These are phyloP conservation scores for Lumbricus terrestris DNA, from an alignment of 2,888 invertebrate genomes.

Conservation along the genomic window DNA sequence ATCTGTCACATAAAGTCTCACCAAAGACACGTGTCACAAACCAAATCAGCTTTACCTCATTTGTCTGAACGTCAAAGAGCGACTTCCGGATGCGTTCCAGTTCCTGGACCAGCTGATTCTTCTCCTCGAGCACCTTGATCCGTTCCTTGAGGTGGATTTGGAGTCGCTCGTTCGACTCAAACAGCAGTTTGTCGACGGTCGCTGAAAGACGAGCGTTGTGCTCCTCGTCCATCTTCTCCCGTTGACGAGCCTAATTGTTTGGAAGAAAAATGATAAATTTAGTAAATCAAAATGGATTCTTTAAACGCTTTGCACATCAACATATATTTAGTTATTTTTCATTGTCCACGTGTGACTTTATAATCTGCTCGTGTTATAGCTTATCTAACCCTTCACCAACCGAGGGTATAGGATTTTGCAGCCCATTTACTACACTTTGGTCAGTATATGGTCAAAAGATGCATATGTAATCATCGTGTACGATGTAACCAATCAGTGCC, in stretches of 20 bases:
- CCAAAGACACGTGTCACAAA: too few relatives aligned
- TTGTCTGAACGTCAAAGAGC: conserved; percentile 17
- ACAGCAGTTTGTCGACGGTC: conserved; percentile 94
- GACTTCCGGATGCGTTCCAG: conserved; percentile 67
- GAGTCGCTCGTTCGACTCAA: conserved; percentile 93
- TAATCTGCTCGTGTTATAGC: too few relatives aligned
- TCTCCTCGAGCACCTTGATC: conserved; percentile 81
- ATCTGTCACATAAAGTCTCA: too few relatives aligned
- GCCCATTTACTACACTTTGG: too few relatives aligned
- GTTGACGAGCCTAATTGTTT: conserved; percentile 58
- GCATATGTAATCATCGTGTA: too few relatives aligned
- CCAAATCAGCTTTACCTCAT: background rate
- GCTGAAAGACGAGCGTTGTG: conserved; percentile 93
- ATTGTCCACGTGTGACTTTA: too few relatives aligned
- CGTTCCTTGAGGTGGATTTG: conserved; percentile 79
- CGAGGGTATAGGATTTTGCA: too few relatives aligned
- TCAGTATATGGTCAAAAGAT: too few relatives aligned
- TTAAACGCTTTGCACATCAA: background rate
- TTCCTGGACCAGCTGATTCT: conserved; percentile 91
- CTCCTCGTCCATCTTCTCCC: conserved; percentile 97
- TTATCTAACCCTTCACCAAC: too few relatives aligned
- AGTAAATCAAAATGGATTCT: background rate
- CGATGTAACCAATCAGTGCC: too few relatives aligned
- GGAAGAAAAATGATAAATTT: background rate
- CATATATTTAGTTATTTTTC: too few relatives aligned